These are phyloP conservation scores for Apteryx owenii DNA, from an alignment of 2,113 vertebrate species.

Conservation along the genomic window DNA sequence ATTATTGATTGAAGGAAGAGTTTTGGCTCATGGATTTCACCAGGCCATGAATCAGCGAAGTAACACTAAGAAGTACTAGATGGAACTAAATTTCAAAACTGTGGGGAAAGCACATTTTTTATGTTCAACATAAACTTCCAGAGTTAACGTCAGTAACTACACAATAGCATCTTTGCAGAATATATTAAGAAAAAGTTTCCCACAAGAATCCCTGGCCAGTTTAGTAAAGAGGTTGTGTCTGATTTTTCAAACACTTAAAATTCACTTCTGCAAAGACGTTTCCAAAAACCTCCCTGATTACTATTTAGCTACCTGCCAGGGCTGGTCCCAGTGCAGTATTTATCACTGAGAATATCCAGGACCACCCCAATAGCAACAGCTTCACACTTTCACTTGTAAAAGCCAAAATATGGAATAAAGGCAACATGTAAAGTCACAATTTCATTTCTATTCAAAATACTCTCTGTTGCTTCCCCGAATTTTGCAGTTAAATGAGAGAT, in stretches of 20 bases:
- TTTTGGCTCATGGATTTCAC: neutral
- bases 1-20: neutral
- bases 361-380: neutral
- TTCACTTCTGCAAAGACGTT: neutral
- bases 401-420: neutral
- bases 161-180: neutral
- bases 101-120: neutral
- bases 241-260: neutral
- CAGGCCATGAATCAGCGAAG: neutral
- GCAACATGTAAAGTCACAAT: neutral
- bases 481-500: neutral
- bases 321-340: neutral
- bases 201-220: neutral
- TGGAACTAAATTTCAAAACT: neutral
- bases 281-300: neutral
- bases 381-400: neutral
- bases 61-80: neutral
- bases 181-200: neutral
- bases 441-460: neutral
- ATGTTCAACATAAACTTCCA: neutral
- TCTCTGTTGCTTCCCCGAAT: neutral
- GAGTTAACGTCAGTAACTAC: neutral
- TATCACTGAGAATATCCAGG: neutral
- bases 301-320: neutral
- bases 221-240: neutral